These are phyloP conservation scores for Pseudochirops cupreus DNA, from an alignment of 2,797 vertebrate genomes.

Conservation along the genomic window DNA sequence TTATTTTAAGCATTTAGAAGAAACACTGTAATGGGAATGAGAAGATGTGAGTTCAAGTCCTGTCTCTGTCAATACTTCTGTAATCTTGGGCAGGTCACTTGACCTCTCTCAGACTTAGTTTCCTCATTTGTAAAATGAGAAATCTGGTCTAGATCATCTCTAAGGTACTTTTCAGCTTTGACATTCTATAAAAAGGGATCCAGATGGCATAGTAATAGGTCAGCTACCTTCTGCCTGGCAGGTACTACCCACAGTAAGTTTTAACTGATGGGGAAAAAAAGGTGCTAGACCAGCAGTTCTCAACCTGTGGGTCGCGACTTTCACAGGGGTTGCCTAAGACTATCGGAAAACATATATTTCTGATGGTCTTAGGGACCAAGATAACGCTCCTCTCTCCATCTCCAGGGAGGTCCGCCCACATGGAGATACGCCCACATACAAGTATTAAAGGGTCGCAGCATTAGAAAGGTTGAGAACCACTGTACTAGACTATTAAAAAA, in stretches of 20 bases:
- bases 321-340: too few relatives aligned
- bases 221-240: not conserved
- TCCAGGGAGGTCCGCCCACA: too few relatives aligned
- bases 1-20: not conserved
- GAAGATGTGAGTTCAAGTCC: not conserved
- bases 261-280: not conserved
- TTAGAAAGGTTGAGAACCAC: too few relatives aligned
- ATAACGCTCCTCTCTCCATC: too few relatives aligned
- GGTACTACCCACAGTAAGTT: not conserved
- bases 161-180: not conserved
- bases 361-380: too few relatives aligned
- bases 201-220: not conserved
- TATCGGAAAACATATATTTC: too few relatives aligned
- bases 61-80: not conserved
- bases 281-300: not conserved
- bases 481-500: not conserved
- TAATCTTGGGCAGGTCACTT: not conserved
- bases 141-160: not conserved
- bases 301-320: too few relatives aligned
- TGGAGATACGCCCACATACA: too few relatives aligned
- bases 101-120: not conserved
- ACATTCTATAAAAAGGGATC: not conserved
- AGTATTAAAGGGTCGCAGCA: too few relatives aligned
- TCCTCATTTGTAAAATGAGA: not conserved
- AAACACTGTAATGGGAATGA: not conserved